Percentiles rank a stretch among this genome's conserved stretches.
Evolutionary conservation across 2,888 invertebrate species (phyloP).

Genomic region (Resseliella maxima): DNA sequence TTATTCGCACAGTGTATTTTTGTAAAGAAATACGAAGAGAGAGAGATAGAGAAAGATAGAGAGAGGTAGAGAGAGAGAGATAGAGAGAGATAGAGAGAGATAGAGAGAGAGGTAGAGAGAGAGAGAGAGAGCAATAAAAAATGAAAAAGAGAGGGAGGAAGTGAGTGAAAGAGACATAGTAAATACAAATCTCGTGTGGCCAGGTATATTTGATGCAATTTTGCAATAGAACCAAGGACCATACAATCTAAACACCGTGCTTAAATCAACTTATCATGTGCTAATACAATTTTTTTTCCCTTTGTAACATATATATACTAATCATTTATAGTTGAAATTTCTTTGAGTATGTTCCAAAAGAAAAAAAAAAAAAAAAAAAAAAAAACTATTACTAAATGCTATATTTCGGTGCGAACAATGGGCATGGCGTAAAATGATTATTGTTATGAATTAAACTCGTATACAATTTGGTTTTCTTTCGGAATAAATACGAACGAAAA

Average conservation of each 20-base stretch:
- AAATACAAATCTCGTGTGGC: too few relatives aligned
- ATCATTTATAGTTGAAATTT: background rate
- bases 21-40: too few relatives aligned
- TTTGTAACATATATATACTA: too few relatives aligned
- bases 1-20: too few relatives aligned
- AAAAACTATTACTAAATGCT: slow-evolving; percentile 11
- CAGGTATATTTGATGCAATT: background rate
- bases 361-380: background rate
- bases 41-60: too few relatives aligned
- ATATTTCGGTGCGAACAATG: slow-evolving; percentile 22
- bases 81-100: too few relatives aligned
- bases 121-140: too few relatives aligned
- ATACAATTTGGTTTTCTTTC: background rate
- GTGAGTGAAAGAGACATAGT: too few relatives aligned
- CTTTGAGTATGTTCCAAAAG: background rate
- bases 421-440: slow-evolving; percentile 4
- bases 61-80: too few relatives aligned
- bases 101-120: too few relatives aligned
- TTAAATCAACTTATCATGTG: background rate
- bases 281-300: too few relatives aligned
- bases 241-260: background rate
- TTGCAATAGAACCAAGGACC: slow-evolving; percentile 18
- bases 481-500: background rate
- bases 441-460: slow-evolving; percentile 48
- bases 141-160: too few relatives aligned